Base-by-base conservation (phyloP, 1,140 invertebrate genomes). In the Eumaeus atala region DNA sequence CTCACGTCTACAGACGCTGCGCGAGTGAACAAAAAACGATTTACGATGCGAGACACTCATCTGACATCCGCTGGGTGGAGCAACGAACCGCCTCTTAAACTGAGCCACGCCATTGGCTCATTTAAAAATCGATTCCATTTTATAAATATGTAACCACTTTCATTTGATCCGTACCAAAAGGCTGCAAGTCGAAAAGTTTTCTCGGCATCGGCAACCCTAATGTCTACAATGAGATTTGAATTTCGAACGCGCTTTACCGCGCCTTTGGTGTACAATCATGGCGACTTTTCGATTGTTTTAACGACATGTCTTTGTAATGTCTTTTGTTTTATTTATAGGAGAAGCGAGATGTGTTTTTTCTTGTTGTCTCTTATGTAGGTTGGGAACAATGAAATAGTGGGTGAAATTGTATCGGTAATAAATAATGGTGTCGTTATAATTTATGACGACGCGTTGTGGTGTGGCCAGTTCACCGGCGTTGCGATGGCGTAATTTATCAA, bases 101-200 rank as follows among this genome's bases (percentile, higher is more conserved):
- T 66, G 60, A 70, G 76, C 67, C 58, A 62, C 50, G 59, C 77
- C 67, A 85, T 85, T 85, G 82, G 82, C 73, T 63, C 72, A 67
- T 80, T 84, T 84, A 81, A 86, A 85, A 86, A 86, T 86, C 83
- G 83, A 86, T 86, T 83, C 78, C 83, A 79, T 84, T 86, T 84
- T 81, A 83, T 86, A 86, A 86, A 86, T 86, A 84, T 86, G 83
- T 84, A 84, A 82, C 83, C 77, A 72, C 76, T 84, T 82, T 72
- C 68, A 28, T 69, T 74, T 56, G 50, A 36, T 42, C 40, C 72
- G 57, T 51, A 51, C 51, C 61, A 36, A 62, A 78, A 18, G 21
- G 66, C 54, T 49, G 40, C 56, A 66, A 14, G 62, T 51, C 48
- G 37, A 40, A 35, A 40, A 0, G 51, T 10, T 21, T 34, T 10